Conservation (phyloP, 2,888 invertebrate species). For the Oligia fasciuncula region DNA sequence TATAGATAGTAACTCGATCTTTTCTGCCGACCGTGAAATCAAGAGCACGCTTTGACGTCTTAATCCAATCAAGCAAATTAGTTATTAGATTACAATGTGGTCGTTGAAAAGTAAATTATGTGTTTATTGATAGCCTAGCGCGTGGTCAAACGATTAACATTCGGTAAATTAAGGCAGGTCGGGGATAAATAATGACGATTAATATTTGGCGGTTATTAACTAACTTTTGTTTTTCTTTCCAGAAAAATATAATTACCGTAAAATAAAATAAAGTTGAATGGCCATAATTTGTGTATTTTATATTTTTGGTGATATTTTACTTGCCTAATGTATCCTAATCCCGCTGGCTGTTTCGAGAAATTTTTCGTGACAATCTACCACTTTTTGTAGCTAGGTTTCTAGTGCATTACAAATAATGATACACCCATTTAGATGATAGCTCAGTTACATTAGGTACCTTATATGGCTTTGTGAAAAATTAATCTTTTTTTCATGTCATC, state of each 20-base stretch:
- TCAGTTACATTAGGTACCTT: neutral
- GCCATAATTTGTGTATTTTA: constrained; percentile 48
- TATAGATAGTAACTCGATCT: constrained; percentile 77
- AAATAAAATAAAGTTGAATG: constrained; percentile 55
- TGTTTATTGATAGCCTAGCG: constrained; percentile 74
- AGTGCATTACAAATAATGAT: neutral
- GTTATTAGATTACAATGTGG: constrained; percentile 80
- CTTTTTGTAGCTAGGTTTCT: neutral
- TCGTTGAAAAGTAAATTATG: constrained; percentile 78
- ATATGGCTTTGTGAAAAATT: neutral
- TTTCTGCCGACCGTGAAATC: constrained; percentile 84
- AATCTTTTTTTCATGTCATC: neutral
- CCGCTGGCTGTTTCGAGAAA: neutral
- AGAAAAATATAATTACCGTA: constrained; percentile 58
- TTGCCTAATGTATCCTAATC: constrained; percentile 9
- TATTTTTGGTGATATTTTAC: constrained; percentile 27
- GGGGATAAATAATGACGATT: constrained; percentile 71
- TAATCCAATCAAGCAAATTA: constrained; percentile 88
- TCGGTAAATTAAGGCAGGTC: constrained; percentile 84
- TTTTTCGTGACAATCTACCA: neutral
- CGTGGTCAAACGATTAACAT: constrained; percentile 79
- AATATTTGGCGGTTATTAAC: constrained; percentile 60
- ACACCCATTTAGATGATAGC: neutral
- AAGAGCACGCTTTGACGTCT: constrained; percentile 85
- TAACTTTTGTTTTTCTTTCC: constrained; percentile 43